These are phyloP conservation scores for Tribolium freemani DNA, from an alignment of 2,888 invertebrate species.

Conservation along the genomic window DNA sequence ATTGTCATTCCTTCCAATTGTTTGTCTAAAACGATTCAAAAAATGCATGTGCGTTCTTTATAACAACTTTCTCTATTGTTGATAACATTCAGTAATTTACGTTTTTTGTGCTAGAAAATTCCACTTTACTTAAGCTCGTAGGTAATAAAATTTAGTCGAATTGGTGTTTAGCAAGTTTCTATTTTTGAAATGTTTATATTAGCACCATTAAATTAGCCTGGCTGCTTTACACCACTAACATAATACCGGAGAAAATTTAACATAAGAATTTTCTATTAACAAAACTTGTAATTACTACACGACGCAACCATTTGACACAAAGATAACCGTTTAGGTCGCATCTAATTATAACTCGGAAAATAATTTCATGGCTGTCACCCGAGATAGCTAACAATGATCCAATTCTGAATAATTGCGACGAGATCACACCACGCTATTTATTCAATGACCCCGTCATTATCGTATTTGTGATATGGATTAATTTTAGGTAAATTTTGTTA, in stretches of 20 bases:
- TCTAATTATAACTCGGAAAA: too few relatives aligned
- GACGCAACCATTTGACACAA: neutral
- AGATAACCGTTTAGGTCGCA: neutral
- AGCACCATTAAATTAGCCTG: neutral
- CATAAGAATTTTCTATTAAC: neutral
- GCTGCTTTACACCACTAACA: neutral
- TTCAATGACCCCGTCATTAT: too few relatives aligned
- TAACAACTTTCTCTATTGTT: neutral
- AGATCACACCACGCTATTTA: too few relatives aligned
- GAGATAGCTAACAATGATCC: too few relatives aligned
- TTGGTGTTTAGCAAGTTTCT: neutral
- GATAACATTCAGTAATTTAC: neutral
- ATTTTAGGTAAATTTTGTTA: conserved; percentile 86
- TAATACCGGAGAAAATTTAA: neutral
- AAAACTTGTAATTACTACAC: neutral
- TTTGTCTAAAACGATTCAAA: too few relatives aligned
- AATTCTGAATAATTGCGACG: too few relatives aligned
- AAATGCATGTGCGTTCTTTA: neutral
- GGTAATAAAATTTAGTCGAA: neutral
- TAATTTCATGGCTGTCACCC: too few relatives aligned
- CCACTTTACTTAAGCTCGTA: neutral
- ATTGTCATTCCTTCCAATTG: too few relatives aligned
- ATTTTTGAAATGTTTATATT: neutral
- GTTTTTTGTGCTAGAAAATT: neutral
- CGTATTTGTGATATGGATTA: neutral